A percentile compares a stretch with the other conserved stretches of the same genome.
Conservation (phyloP, 2,113 vertebrate species). For the Thryonomys swinderianus region DNA sequence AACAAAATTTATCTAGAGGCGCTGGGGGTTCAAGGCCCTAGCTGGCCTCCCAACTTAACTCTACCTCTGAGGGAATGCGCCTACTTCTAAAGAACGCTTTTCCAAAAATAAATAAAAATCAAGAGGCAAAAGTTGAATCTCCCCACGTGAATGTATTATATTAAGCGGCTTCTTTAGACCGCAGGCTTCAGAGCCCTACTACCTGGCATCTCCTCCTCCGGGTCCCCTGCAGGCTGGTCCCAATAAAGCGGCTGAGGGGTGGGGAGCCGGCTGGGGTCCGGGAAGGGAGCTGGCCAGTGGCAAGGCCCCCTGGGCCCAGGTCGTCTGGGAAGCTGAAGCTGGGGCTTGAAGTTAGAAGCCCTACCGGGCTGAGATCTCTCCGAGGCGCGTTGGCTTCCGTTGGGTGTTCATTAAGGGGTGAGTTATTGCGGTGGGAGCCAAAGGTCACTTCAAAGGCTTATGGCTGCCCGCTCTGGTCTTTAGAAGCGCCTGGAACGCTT, state of each 20-base stretch:
- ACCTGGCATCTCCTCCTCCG: slow-evolving; percentile 67
- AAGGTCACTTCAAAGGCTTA: slow-evolving; percentile 99
- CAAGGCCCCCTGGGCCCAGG: slow-evolving; percentile 76
- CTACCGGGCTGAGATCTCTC: slow-evolving; percentile 88
- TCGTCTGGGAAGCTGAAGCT: slow-evolving; percentile 85
- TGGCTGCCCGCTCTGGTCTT: slow-evolving; percentile 93
- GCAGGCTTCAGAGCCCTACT: slow-evolving; percentile 69
- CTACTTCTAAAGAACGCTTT: slow-evolving; percentile 79
- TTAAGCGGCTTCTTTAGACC: slow-evolving; percentile 79
- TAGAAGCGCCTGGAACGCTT: slow-evolving; percentile 89
- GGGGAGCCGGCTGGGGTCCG: neutral
- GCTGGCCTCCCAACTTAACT: slow-evolving; percentile 68
- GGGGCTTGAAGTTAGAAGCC: slow-evolving; percentile 87
- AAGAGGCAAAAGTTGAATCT: slow-evolving; percentile 78
- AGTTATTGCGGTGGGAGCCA: slow-evolving; percentile 94
- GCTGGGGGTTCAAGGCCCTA: neutral
- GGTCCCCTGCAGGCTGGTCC: slow-evolving; percentile 32
- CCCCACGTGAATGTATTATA: slow-evolving; percentile 84
- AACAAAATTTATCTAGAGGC: slow-evolving; percentile 60
- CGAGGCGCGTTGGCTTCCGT: slow-evolving; percentile 92
- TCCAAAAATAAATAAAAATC: slow-evolving; percentile 66
- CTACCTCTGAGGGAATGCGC: slow-evolving; percentile 59
- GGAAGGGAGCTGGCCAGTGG: slow-evolving; percentile 61
- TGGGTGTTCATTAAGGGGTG: slow-evolving; percentile 99
- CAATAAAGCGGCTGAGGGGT: slow-evolving; percentile 69